Evolutionary conservation across 1,140 invertebrate genomes (phyloP).

Genomic region (Heliconius hewitsoni): DNA sequence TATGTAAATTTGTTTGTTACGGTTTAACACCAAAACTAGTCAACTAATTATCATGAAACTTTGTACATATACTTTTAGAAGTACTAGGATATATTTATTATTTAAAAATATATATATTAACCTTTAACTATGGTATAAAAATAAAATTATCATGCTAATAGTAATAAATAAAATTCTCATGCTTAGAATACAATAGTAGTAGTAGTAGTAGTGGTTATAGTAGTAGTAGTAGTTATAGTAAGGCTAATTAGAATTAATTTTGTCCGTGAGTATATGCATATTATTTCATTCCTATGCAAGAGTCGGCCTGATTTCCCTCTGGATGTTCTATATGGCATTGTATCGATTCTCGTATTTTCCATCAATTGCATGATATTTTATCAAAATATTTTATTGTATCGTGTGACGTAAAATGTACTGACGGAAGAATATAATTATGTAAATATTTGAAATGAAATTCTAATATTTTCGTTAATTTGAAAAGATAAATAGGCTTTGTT

Average conservation of each 20-base stretch:
- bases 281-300: neutral
- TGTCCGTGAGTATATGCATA: neutral
- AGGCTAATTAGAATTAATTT: neutral
- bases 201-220: no score
- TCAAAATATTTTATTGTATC: neutral
- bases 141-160: no score
- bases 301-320: neutral
- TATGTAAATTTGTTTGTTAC: no score
- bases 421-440: no score
- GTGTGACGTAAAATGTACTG: neutral
- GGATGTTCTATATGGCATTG: neutral
- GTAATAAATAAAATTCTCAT: no score
- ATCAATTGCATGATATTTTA: conserved; percentile 1
- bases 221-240: neutral
- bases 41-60: no score
- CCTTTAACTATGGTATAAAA: no score
- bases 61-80: no score
- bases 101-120: no score
- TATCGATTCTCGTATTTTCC: neutral
- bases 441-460: neutral
- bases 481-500: neutral
- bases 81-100: no score
- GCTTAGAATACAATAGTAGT: no score
- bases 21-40: no score
- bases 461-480: neutral